Evolutionary conservation across 2,113 vertebrate species (phyloP).

Genomic region (Coregonus clupeaformis): DNA sequence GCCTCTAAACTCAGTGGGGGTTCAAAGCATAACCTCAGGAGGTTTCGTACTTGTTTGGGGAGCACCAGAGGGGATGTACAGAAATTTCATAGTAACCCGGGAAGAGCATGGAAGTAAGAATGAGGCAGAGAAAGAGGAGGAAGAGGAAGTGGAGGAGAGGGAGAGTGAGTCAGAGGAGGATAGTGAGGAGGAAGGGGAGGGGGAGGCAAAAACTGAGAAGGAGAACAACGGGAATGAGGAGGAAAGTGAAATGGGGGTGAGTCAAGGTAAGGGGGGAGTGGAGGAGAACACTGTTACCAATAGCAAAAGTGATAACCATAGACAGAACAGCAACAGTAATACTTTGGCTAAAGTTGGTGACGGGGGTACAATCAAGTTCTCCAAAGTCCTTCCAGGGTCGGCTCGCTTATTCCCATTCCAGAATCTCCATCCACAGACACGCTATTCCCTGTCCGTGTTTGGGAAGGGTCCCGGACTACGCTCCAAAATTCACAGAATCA

Average conservation of each 20-base stretch:
- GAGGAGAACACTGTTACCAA: slow-evolving; percentile 19
- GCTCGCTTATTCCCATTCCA: slow-evolving; percentile 46
- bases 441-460: slow-evolving; percentile 58
- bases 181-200: not conserved
- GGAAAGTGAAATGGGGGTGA: not conserved
- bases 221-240: not conserved
- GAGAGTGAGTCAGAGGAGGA: not conserved
- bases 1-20: slow-evolving; percentile 43
- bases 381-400: slow-evolving; percentile 54
- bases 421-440: slow-evolving; percentile 39
- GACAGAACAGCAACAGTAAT: not conserved
- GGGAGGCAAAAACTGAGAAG: slow-evolving; percentile 5
- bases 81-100: slow-evolving; percentile 67
- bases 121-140: slow-evolving; percentile 3
- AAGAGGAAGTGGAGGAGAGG: not conserved
- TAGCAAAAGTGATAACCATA: not conserved
- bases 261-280: not conserved
- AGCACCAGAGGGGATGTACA: slow-evolving; percentile 66
- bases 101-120: slow-evolving; percentile 8
- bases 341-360: slow-evolving; percentile 29
- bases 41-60: slow-evolving; percentile 67
- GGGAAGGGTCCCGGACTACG: slow-evolving; percentile 54
- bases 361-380: slow-evolving; percentile 26
- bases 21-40: slow-evolving; percentile 44
- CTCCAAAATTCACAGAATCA: slow-evolving; percentile 60